A percentile compares a stretch with the other conserved stretches of the same genome.
Evolutionary conservation across 1,140 invertebrate species (phyloP).

Genomic region (Caligus rogercresseyi): DNA sequence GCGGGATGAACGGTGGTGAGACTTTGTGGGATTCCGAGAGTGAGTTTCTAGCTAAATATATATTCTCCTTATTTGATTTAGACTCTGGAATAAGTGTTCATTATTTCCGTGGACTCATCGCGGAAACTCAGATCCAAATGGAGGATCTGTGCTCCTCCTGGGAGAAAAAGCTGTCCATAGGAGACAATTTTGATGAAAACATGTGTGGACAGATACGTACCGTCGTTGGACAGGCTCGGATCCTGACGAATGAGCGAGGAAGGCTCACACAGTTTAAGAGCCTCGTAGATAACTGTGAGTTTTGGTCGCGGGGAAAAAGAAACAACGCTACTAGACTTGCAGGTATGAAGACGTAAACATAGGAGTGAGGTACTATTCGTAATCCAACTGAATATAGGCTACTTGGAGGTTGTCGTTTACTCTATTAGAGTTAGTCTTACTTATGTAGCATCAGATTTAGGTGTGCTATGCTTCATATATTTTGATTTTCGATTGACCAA

Average conservation of each 20-base stretch:
- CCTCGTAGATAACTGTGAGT: conserved; percentile 31
- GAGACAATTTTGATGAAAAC: neutral
- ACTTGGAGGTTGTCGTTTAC: no score
- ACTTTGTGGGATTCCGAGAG: no score
- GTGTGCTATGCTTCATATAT: no score
- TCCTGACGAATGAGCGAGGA: conserved; percentile 1
- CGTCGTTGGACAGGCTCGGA: neutral
- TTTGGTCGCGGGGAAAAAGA: conserved; percentile 29
- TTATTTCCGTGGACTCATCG: neutral
- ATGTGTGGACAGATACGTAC: neutral
- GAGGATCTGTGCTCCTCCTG: neutral
- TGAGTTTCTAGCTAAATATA: no score
- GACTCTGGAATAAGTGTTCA: neutral
- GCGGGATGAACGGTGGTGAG: no score
- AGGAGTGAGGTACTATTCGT: no score
- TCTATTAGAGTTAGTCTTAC: no score
- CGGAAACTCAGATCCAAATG: neutral
- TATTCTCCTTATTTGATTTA: no score
- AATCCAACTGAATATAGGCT: no score
- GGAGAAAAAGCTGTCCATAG: neutral
- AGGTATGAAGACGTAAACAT: no score
- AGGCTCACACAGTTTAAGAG: conserved; percentile 31
- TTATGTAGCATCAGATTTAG: no score
- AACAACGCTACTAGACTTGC: conserved; percentile 30
- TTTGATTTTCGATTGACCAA: no score